Percentiles rank a stretch among this genome's conserved stretches.
phyloP scores from a whole-genome alignment of 2,113 vertebrate species.

The Percopsis transmontana region DNA sequence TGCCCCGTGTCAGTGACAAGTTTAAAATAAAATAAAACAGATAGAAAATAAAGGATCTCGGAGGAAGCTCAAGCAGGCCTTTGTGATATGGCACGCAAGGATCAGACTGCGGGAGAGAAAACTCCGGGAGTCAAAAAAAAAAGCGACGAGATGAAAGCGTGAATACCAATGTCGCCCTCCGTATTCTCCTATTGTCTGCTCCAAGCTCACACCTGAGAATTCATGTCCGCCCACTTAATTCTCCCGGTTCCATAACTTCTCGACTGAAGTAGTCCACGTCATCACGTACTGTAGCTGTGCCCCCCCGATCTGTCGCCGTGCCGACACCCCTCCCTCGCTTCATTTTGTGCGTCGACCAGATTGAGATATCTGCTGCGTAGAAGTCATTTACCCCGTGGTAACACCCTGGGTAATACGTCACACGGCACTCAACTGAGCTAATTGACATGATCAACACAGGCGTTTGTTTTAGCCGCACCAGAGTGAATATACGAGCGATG shows the following conservation, averaged over 20 bases:
- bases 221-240: constrained; percentile 21
- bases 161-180: constrained; percentile 27
- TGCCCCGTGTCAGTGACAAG: constrained; percentile 34
- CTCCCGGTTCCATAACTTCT: constrained; percentile 11
- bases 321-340: constrained; percentile 16
- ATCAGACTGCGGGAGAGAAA: constrained; percentile 41
- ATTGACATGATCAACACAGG: too few species aligned
- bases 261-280: constrained; percentile 6
- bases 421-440: neutral
- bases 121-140: constrained; percentile 35
- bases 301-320: constrained; percentile 33
- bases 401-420: constrained; percentile 47
- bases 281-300: constrained; percentile 23
- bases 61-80: constrained; percentile 41
- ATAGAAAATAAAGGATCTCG: constrained; percentile 38
- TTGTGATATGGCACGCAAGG: constrained; percentile 36
- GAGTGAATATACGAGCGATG: too few species aligned
- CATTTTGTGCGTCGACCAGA: constrained; percentile 28
- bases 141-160: constrained; percentile 11
- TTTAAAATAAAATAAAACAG: constrained; percentile 49
- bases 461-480: too few species aligned
- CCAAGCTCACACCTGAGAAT: constrained; percentile 26
- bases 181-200: constrained; percentile 36
- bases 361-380: constrained; percentile 16
- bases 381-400: constrained; percentile 44